Evolutionary conservation across 1,140 invertebrate species (phyloP).

Genomic region (Drosophila eugracilis): DNA sequence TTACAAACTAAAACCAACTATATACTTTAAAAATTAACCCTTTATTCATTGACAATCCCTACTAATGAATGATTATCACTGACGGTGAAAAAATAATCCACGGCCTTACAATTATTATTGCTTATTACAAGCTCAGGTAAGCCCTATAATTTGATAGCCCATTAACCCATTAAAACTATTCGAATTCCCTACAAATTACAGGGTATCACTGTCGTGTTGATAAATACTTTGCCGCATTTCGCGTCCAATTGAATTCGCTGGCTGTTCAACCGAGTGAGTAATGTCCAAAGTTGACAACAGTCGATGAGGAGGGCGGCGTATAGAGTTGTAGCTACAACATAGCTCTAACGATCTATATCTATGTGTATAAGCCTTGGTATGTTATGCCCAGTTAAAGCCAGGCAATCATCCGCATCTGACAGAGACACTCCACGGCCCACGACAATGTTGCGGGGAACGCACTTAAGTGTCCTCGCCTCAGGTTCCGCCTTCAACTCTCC

Average conservation of each 20-base stretch:
- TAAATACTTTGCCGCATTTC: constrained; percentile 35
- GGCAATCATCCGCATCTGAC: constrained; percentile 58
- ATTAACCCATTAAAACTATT: background rate
- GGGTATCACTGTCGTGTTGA: constrained; percentile 39
- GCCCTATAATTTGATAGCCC: too few relatives aligned
- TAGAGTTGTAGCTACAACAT: constrained; percentile 39
- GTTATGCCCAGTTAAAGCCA: constrained; percentile 32
- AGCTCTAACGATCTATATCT: constrained; percentile 15
- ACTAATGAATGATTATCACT: too few relatives aligned
- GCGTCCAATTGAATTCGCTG: constrained; percentile 60
- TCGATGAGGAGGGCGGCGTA: constrained; percentile 6
- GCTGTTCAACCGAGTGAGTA: constrained; percentile 62
- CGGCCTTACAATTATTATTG: too few relatives aligned
- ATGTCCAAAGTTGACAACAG: constrained; percentile 57
- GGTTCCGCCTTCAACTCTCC: constrained; percentile 35
- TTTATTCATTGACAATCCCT: too few relatives aligned
- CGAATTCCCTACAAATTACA: constrained; percentile 12
- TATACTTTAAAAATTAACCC: too few relatives aligned
- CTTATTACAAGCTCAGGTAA: too few relatives aligned
- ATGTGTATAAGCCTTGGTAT: background rate
- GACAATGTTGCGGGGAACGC: constrained; percentile 57
- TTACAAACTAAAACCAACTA: background rate
- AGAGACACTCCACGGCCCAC: constrained; percentile 58
- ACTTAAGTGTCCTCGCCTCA: constrained; percentile 59
- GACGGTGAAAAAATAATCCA: too few relatives aligned